Conservation (phyloP, 2,113 vertebrate species). For the Motacilla tschutschensis region DNA sequence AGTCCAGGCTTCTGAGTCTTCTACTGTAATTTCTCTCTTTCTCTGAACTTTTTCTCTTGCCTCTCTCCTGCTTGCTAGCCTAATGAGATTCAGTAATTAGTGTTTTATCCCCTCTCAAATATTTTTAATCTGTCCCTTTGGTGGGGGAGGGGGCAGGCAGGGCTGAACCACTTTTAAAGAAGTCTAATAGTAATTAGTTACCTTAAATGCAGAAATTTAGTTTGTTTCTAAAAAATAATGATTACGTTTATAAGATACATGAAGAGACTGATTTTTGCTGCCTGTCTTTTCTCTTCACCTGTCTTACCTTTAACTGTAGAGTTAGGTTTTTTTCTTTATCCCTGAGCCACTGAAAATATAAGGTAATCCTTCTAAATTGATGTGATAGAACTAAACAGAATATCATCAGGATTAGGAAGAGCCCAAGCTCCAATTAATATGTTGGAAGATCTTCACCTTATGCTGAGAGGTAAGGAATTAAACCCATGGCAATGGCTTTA, state of each 20-base stretch:
- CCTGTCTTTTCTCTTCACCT: not conserved
- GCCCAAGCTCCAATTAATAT: not conserved
- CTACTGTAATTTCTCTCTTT: not conserved
- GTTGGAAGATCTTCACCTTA: not conserved
- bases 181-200: not conserved
- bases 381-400: not conserved
- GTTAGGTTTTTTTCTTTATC: not conserved
- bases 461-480: not conserved
- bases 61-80: not conserved
- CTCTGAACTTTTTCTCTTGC: not conserved
- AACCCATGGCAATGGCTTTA: not conserved
- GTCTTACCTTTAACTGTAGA: not conserved
- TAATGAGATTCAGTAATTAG: not conserved
- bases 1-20: not conserved
- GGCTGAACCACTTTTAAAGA: not conserved
- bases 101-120: not conserved
- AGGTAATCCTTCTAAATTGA: not conserved
- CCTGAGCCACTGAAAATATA: not conserved
- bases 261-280: not conserved
- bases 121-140: not conserved
- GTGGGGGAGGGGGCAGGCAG: rapidly evolving
- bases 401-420: not conserved
- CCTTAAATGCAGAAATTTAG: not conserved
- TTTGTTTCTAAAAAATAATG: not conserved
- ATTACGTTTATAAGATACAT: not conserved